These are phyloP conservation scores for Caenorhabditis sp. DNA, from an alignment of 2,888 invertebrate genomes.

Conservation along the genomic window DNA sequence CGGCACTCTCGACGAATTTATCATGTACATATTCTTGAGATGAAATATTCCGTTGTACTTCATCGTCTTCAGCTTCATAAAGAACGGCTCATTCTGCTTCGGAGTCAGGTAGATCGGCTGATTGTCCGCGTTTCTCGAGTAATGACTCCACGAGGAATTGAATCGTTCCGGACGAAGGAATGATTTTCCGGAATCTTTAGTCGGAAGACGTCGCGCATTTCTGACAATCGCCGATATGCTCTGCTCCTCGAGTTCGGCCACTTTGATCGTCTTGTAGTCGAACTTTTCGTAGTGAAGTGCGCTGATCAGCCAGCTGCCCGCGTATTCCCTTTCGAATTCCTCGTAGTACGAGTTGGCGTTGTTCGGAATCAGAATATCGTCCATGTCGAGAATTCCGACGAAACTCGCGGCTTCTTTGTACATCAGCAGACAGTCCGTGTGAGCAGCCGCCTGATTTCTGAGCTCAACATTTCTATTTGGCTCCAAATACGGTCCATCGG, in stretches of 20 bases:
- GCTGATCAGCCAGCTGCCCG: conserved; percentile 36
- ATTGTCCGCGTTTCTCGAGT: conserved; percentile 34
- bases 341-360: conserved; percentile 57
- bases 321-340: conserved; percentile 51
- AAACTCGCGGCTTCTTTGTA: conserved; percentile 61
- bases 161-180: conserved; percentile 39
- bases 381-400: conserved; percentile 62
- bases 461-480: conserved; percentile 64
- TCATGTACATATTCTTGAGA: conserved; percentile 38
- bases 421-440: conserved; percentile 64
- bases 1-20: conserved; percentile 1
- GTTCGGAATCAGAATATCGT: conserved; percentile 62
- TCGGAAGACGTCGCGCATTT: conserved; percentile 25
- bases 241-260: conserved; percentile 25
- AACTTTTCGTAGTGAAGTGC: conserved; percentile 42
- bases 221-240: conserved; percentile 27
- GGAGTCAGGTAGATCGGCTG: conserved; percentile 43
- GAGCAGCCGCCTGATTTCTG: conserved; percentile 62
- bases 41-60: conserved; percentile 43
- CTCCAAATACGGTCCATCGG: conserved; percentile 54
- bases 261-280: conserved; percentile 38
- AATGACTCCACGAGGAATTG: conserved; percentile 52
- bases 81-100: conserved; percentile 23
- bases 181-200: conserved; percentile 43
- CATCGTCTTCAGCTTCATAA: conserved; percentile 22